Percentiles rank a stretch among this genome's conserved stretches.
phyloP scores from a whole-genome alignment of 2,797 vertebrate species.

The Staurois parvus region DNA sequence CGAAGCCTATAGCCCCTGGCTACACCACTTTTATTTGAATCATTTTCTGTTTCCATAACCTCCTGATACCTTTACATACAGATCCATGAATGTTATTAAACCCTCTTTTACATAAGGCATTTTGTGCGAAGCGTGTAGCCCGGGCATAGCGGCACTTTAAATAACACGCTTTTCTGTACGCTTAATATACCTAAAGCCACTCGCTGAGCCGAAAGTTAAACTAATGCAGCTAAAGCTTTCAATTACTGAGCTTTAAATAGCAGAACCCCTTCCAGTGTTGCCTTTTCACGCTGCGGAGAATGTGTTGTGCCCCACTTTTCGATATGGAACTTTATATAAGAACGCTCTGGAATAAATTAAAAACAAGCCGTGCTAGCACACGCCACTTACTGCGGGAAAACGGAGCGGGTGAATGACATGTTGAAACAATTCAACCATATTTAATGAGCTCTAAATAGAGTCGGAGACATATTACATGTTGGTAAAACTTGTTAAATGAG shows the following conservation, averaged over 20 bases:
- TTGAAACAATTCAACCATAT: slow-evolving; percentile 33
- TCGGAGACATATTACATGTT: slow-evolving; percentile 8
- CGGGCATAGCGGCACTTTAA: background rate
- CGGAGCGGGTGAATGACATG: slow-evolving; percentile 6
- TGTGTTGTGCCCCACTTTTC: slow-evolving; percentile 7
- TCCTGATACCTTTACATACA: background rate
- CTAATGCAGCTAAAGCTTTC: slow-evolving; percentile 7
- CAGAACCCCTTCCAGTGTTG: slow-evolving; percentile 6
- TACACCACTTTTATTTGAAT: background rate
- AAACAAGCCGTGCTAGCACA: slow-evolving; percentile 8
- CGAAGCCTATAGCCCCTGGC: background rate
- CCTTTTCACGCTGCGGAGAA: slow-evolving; percentile 14
- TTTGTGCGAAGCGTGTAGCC: background rate
- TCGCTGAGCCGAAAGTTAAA: slow-evolving; percentile 3
- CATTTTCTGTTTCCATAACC: background rate
- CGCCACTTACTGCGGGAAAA: slow-evolving; percentile 18
- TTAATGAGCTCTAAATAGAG: slow-evolving; percentile 38
- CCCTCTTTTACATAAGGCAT: background rate
- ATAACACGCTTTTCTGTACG: background rate
- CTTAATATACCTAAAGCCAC: background rate
- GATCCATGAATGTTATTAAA: background rate
- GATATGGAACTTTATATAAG: slow-evolving; percentile 21
- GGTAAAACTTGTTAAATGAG: slow-evolving; percentile 26
- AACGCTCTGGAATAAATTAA: slow-evolving; percentile 17
- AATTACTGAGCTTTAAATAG: slow-evolving; percentile 40